Conservation (phyloP, 2,797 vertebrate species). For the Loriculus beryllinus region DNA sequence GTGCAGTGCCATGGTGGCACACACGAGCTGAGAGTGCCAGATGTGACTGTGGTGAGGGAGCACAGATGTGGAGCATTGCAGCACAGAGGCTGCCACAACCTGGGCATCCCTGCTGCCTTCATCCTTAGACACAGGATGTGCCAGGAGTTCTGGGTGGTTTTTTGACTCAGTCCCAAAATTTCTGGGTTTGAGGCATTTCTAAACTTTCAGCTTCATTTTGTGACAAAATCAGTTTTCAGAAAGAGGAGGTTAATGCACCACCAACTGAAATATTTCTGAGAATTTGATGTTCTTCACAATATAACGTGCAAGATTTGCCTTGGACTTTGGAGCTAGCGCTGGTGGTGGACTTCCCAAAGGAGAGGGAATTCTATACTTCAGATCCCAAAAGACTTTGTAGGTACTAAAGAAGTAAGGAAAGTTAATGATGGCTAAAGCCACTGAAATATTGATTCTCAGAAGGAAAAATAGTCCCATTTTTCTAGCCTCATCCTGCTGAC, state of each 20-base stretch:
- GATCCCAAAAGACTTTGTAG: background rate
- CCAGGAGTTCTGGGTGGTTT: background rate
- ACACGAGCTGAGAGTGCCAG: background rate
- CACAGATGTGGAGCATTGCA: accelerated
- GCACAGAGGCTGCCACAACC: background rate
- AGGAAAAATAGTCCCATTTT: background rate
- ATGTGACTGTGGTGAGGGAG: background rate
- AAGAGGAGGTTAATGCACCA: background rate
- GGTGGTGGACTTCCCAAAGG: background rate
- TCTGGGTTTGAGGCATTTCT: background rate
- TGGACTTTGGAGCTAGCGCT: background rate
- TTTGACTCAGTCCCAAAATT: background rate
- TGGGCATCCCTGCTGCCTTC: background rate
- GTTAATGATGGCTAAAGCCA: background rate
- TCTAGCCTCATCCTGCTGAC: background rate
- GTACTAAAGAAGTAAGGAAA: background rate
- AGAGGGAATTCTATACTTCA: background rate
- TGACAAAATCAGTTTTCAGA: background rate
- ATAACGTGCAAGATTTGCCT: background rate
- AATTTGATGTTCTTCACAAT: background rate
- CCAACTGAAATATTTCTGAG: background rate
- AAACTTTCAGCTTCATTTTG: background rate
- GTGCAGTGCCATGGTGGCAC: background rate
- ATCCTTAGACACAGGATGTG: background rate
- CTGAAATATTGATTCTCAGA: constrained; percentile 10